phyloP scores from a whole-genome alignment of 2,888 invertebrate genomes.

The Caenorhabditis sp. region DNA sequence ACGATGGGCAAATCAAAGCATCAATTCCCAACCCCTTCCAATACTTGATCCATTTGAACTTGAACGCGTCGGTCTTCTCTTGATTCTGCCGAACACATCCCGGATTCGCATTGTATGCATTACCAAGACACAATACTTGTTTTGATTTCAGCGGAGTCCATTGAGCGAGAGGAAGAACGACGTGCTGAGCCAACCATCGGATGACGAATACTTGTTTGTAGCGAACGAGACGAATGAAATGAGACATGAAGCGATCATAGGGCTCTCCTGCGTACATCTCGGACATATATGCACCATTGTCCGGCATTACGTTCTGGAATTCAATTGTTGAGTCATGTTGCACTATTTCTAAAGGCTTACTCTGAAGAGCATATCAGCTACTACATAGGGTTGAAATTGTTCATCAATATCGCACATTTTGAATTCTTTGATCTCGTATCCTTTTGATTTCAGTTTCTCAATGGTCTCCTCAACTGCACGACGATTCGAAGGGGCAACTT shows the following conservation, averaged over 20 bases:
- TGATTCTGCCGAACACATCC: constrained; percentile 76
- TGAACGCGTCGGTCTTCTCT: constrained; percentile 78
- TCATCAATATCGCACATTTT: constrained; percentile 64
- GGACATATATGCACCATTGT: constrained; percentile 77
- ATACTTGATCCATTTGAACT: constrained; percentile 71
- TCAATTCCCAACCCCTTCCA: constrained; percentile 80
- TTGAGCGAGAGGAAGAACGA: constrained; percentile 65
- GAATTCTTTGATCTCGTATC: constrained; percentile 78
- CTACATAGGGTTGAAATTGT: constrained; percentile 2
- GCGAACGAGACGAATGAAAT: constrained; percentile 74
- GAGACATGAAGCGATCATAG: constrained; percentile 77
- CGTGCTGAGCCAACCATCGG: constrained; percentile 66
- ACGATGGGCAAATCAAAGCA: constrained; percentile 83
- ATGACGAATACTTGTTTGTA: constrained; percentile 42
- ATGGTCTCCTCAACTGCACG: constrained; percentile 78
- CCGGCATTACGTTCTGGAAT: constrained; percentile 77
- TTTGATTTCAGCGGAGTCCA: constrained; percentile 19
- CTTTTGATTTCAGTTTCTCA: constrained; percentile 70
- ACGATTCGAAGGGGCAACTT: constrained; percentile 83
- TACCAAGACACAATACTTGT: constrained; percentile 56
- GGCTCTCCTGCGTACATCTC: constrained; percentile 74
- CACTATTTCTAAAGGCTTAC: constrained; percentile 10
- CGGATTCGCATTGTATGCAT: constrained; percentile 65
- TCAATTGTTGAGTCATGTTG: background rate
- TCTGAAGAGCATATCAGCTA: constrained; percentile 73